Evolutionary conservation across 2,888 invertebrate species (phyloP).

Genomic region (Dromius quadrimaculatus): DNA sequence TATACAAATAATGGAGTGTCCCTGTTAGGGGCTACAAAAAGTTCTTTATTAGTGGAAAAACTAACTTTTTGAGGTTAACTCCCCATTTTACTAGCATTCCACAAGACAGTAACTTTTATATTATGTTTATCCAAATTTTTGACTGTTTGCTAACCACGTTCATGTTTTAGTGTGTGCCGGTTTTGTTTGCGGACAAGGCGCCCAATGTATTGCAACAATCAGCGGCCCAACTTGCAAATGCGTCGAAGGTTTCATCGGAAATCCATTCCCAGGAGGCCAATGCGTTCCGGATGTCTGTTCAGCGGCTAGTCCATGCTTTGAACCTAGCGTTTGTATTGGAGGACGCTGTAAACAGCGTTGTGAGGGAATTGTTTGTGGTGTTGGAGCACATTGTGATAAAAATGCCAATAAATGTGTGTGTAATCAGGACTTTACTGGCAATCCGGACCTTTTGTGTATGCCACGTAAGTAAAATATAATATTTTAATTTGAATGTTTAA

Average conservation of each 20-base stretch:
- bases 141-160: too few species aligned
- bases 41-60: too few species aligned
- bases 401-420: constrained; percentile 87
- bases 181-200: constrained; percentile 84
- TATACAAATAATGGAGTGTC: too few species aligned
- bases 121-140: constrained; percentile 29
- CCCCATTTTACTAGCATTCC: constrained; percentile 28
- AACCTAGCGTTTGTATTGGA: constrained; percentile 85
- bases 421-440: constrained; percentile 88
- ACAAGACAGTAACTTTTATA: too few species aligned
- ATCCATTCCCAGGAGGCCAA: constrained; percentile 91
- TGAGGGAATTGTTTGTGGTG: constrained; percentile 87
- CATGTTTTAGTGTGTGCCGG: constrained; percentile 79
- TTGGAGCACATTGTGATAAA: constrained; percentile 88
- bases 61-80: too few species aligned
- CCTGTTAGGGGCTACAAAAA: too few species aligned
- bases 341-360: constrained; percentile 92
- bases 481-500: constrained; percentile 6
- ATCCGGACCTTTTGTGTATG: constrained; percentile 90
- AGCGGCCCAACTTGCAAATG: constrained; percentile 91
- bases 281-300: constrained; percentile 88
- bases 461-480: constrained; percentile 78
- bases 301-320: constrained; percentile 79
- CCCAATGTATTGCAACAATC: constrained; percentile 86
- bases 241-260: constrained; percentile 86